A percentile compares a stretch with the other conserved stretches of the same genome.
These are phyloP conservation scores for Saccostrea cuccullata DNA, from an alignment of 1,140 invertebrate species.

Conservation along the genomic window DNA sequence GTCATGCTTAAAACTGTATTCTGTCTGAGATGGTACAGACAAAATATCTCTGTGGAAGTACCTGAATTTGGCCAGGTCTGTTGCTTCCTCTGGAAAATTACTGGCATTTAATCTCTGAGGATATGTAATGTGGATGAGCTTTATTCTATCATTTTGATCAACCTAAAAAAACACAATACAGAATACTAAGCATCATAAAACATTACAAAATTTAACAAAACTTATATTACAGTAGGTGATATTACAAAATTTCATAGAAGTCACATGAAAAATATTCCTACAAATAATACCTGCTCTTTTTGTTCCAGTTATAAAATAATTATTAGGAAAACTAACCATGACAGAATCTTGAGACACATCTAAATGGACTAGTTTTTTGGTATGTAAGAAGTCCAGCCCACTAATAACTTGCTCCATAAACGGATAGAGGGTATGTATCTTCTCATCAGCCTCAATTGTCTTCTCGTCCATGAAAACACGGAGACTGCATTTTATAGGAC, in stretches of 20 bases:
- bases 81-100: conserved; percentile 26
- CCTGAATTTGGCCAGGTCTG: conserved; percentile 41
- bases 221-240: too few species aligned
- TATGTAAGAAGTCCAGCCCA: conserved; percentile 56
- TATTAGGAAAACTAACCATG: conserved; percentile 46
- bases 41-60: conserved; percentile 54
- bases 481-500: background rate
- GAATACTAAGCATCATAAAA: background rate
- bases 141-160: conserved; percentile 45
- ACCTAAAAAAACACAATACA: conserved; percentile 21
- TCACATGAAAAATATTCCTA: too few species aligned
- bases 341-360: conserved; percentile 60
- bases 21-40: background rate
- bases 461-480: background rate
- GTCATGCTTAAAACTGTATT: conserved; percentile 53
- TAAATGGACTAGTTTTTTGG: conserved; percentile 54
- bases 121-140: conserved; percentile 54
- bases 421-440: conserved; percentile 7
- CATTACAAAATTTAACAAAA: too few species aligned
- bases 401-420: conserved; percentile 44
- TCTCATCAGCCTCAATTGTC: background rate
- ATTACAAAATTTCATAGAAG: too few species aligned
- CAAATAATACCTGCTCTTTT: too few species aligned
- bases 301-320: too few species aligned
- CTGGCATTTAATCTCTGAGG: conserved; percentile 22